Conservation (phyloP, 23 tunicate genomes). For the Trididemnum miniatum region DNA sequence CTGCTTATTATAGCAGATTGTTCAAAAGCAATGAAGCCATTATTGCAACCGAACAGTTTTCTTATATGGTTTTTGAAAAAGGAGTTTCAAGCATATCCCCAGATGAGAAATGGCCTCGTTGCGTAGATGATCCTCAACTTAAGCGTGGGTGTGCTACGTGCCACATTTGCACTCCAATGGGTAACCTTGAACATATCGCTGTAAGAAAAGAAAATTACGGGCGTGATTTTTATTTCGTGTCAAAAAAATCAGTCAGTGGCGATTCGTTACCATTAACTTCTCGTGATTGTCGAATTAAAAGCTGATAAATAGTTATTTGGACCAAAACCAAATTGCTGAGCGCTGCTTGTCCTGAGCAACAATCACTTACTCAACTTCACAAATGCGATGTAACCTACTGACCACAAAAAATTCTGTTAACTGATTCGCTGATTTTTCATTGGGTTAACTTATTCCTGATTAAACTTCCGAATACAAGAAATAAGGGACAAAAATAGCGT, state of each 20-base stretch:
- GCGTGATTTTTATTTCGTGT: slow-evolving; percentile 10
- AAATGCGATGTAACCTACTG: no score
- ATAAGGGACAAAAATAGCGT: no score
- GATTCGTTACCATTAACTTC: slow-evolving; percentile 42
- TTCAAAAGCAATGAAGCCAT: neutral
- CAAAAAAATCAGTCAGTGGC: slow-evolving; percentile 31
- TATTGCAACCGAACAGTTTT: slow-evolving; percentile 9
- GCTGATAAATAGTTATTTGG: no score
- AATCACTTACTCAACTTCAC: no score
- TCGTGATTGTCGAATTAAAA: no score
- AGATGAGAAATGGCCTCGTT: slow-evolving; percentile 41
- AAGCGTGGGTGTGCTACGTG: slow-evolving; percentile 29
- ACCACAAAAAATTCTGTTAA: no score
- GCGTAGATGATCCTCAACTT: neutral
- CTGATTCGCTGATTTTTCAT: no score
- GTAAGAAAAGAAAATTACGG: slow-evolving; percentile 27
- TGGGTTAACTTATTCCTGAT: no score
- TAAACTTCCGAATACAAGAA: no score
- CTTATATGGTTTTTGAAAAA: slow-evolving; percentile 30
- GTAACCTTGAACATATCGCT: slow-evolving; percentile 32
- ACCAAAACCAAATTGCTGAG: no score
- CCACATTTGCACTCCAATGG: slow-evolving; percentile 49
- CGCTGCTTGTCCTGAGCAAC: no score
- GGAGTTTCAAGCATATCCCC: neutral
- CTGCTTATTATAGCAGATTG: slow-evolving; percentile 31